Base-by-base conservation (phyloP, 53 echinoderm and acorn worm species). In the Echinarachnius parma region DNA sequence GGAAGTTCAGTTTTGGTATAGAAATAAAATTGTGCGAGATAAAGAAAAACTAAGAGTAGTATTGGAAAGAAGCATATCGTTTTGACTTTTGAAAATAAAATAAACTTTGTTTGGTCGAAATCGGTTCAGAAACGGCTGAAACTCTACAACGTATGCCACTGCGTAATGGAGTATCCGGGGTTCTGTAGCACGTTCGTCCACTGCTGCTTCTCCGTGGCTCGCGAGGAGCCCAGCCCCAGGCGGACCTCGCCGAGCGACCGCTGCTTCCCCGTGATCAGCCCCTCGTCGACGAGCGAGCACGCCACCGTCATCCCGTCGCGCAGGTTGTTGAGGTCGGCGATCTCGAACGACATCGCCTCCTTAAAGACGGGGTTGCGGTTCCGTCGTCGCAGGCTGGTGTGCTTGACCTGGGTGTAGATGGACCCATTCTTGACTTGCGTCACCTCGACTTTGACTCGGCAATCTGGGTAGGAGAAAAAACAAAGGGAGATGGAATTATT, bases 261-360 rank as follows among this genome's bases (percentile, higher is more conserved):
- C 36, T 28, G 33, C 58, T 65, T 81, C 9, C 87, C 48, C 31
- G 48, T 30, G 42, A 13, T 13, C 3, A 84, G 60, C 2, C 44
- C 47, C 27, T 78, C 61, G 39, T 61, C 31, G 21, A 42, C 50
- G n/a, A 84, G 53, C 21, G 81, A 60, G 22, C 81, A 84, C 1
- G 84, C 60, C 4, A 92, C 33, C 23, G 78, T 84, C 53, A 92
- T 21, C 8, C 84, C 92, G 55, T 92, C 85, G n/a, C 77, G 77
- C 21, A 84, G 79, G 35, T 78, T 92, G 36, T 77, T 77, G 34
- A 86, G 69, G 22, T 88, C 81, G 21, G 58, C 61, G 13, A 92
- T 69, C 21, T 50, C 72, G 56, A 93, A 82, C 13, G 77, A 62
- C 36, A 93, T 89, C 24, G 83, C 64, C 28, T 86, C 86, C 58